Conservation (phyloP, 2,888 invertebrate genomes). For the Epistrophella euchroma region DNA sequence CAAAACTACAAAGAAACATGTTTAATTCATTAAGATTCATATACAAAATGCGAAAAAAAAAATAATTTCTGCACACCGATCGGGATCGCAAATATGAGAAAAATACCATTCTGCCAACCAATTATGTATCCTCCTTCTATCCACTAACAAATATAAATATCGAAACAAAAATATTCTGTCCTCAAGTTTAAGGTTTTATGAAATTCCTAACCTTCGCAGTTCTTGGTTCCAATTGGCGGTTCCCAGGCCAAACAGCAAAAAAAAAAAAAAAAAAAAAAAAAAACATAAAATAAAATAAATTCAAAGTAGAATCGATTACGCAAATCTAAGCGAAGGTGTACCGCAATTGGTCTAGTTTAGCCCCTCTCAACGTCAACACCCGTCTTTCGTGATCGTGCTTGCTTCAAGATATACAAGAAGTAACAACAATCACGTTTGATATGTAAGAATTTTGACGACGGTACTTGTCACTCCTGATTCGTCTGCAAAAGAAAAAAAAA, state of each 20-base stretch:
- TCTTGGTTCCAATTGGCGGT: neutral
- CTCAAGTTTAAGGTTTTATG: conserved; percentile 28
- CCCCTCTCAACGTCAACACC: neutral
- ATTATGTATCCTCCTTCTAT: too few relatives aligned
- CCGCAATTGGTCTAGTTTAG: conserved; percentile 67
- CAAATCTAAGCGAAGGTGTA: conserved; percentile 36
- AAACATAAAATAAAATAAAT: conserved; percentile 36
- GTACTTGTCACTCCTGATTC: conserved; percentile 69
- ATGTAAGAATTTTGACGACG: conserved; percentile 66
- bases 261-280: neutral
- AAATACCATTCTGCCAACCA: too few relatives aligned
- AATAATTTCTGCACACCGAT: too few relatives aligned
- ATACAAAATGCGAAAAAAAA: too few relatives aligned
- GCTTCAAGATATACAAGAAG: neutral
- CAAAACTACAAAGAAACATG: too few relatives aligned
- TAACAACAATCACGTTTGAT: conserved; percentile 52
- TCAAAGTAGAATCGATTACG: conserved; percentile 39
- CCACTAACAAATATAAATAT: too few relatives aligned
- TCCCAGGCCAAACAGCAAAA: conserved; percentile 1
- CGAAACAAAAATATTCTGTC: neutral
- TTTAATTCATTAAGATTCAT: too few relatives aligned
- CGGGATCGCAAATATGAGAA: too few relatives aligned
- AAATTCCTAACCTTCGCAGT: conserved; percentile 30
- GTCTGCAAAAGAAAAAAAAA: conserved; percentile 48
- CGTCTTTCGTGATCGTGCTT: neutral